Evolutionary conservation across 2,797 vertebrate species (phyloP).

Genomic region (Geotrypetes seraphini): DNA sequence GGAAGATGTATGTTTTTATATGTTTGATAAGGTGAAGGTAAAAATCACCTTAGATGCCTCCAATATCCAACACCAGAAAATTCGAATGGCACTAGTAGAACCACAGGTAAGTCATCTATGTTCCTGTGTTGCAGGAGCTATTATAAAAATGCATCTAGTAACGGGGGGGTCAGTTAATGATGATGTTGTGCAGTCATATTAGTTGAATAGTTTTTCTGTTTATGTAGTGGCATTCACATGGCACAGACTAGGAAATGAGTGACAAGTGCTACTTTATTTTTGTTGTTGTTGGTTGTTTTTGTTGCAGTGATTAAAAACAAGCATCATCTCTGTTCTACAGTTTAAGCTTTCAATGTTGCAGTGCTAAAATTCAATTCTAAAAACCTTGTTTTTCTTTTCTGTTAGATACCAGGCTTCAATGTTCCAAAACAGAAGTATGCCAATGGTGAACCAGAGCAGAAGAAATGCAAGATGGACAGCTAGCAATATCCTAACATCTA

Average conservation of each 20-base stretch:
- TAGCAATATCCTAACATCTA: slow-evolving; percentile 19
- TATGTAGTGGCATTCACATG: too few species aligned
- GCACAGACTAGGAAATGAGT: too few species aligned
- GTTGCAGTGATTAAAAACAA: too few species aligned
- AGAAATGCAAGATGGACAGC: slow-evolving; percentile 48
- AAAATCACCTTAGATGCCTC: slow-evolving; percentile 82
- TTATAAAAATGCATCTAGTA: too few species aligned
- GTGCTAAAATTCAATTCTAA: not conserved
- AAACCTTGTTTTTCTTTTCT: not conserved
- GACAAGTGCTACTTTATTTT: too few species aligned
- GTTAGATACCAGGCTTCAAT: slow-evolving; percentile 34
- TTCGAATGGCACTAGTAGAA: slow-evolving; percentile 81
- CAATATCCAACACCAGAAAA: slow-evolving; percentile 95
- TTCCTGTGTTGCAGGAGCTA: too few species aligned
- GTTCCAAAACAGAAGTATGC: not conserved
- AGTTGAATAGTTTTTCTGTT: too few species aligned
- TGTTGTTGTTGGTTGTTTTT: too few species aligned
- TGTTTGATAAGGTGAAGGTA: slow-evolving; percentile 91
- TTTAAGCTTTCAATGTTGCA: fast-evolving
- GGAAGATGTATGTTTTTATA: slow-evolving; percentile 66
- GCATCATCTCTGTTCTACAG: too few species aligned
- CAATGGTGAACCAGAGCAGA: slow-evolving; percentile 39
- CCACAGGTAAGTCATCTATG: slow-evolving; percentile 67
- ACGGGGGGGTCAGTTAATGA: too few species aligned
- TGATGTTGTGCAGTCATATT: not conserved